phyloP scores from a whole-genome alignment of 2,113 vertebrate species.

The Rostratula benghalensis region DNA sequence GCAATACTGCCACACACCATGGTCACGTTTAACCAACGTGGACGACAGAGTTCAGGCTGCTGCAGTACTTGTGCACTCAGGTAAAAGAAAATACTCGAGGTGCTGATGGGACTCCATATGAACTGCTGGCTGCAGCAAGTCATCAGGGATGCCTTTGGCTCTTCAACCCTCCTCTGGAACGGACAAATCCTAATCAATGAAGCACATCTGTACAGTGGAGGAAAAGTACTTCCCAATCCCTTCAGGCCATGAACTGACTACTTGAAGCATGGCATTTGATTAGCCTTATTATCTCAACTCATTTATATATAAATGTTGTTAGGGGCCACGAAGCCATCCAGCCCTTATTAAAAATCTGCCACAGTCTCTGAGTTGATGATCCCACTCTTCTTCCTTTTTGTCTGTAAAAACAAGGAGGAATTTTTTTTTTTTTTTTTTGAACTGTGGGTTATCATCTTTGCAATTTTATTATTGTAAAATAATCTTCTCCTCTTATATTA shows the following conservation, averaged over 20 bases:
- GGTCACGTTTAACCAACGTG: neutral
- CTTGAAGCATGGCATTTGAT: conserved; percentile 60
- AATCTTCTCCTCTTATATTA: neutral
- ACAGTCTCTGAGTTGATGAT: neutral
- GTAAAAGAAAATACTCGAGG: neutral
- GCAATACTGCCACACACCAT: neutral
- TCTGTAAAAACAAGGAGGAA: neutral
- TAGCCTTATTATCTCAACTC: conserved; percentile 45
- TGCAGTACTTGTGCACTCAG: neutral
- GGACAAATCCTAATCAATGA: conserved; percentile 42
- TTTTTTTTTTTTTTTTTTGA: neutral
- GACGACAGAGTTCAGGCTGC: neutral
- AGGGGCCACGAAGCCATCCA: conserved; percentile 1
- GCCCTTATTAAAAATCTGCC: neutral
- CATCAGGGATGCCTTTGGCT: neutral
- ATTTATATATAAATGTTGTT: conserved; percentile 22
- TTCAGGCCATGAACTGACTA: conserved; percentile 9
- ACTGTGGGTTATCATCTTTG: neutral
- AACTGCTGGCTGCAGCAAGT: neutral
- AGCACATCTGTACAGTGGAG: conserved; percentile 7
- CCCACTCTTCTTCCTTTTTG: neutral
- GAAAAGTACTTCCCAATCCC: neutral
- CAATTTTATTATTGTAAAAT: neutral
- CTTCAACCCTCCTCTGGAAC: neutral
- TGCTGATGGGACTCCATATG: neutral